These are phyloP conservation scores for Siphamia tubifer DNA, from an alignment of 2,113 vertebrate species.

Conservation along the genomic window DNA sequence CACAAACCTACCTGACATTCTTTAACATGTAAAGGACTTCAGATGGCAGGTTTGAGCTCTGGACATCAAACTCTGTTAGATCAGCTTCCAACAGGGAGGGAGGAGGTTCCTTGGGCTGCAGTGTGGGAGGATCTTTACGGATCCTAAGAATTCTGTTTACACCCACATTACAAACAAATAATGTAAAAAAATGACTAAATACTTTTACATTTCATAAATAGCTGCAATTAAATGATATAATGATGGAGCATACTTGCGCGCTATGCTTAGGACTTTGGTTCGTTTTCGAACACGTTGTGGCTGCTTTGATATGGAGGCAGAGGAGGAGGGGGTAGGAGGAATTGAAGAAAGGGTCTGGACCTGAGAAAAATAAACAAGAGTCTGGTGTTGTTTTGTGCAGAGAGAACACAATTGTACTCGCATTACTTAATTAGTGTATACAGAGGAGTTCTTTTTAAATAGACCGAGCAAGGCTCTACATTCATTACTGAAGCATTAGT, in stretches of 20 bases:
- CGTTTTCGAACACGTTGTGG: slow-evolving; percentile 85
- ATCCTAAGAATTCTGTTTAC: slow-evolving; percentile 87
- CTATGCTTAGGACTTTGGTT: slow-evolving; percentile 89
- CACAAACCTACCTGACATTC: slow-evolving; percentile 84
- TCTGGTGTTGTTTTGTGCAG: neutral
- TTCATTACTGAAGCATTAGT: neutral
- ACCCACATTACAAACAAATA: neutral
- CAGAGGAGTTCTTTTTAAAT: too few species aligned
- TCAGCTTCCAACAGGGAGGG: slow-evolving; percentile 94
- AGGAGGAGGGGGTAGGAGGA: slow-evolving; percentile 62
- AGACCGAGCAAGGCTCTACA: neutral
- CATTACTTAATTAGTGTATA: neutral
- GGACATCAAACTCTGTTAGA: slow-evolving; percentile 93
- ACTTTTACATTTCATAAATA: neutral
- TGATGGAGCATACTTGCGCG: slow-evolving; percentile 84
- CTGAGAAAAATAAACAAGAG: slow-evolving; percentile 57
- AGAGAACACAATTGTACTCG: neutral
- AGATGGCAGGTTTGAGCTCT: slow-evolving; percentile 91
- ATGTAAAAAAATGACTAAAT: too few species aligned
- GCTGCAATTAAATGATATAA: too few species aligned
- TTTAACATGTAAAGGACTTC: slow-evolving; percentile 98
- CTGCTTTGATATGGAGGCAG: slow-evolving; percentile 79
- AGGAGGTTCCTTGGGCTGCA: slow-evolving; percentile 95
- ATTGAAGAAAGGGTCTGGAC: slow-evolving; percentile 86
- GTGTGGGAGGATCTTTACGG: slow-evolving; percentile 89